Percentiles rank a stretch among this genome's conserved stretches.
phyloP scores from a whole-genome alignment of 2,113 vertebrate genomes.

The Chauna torquata region DNA sequence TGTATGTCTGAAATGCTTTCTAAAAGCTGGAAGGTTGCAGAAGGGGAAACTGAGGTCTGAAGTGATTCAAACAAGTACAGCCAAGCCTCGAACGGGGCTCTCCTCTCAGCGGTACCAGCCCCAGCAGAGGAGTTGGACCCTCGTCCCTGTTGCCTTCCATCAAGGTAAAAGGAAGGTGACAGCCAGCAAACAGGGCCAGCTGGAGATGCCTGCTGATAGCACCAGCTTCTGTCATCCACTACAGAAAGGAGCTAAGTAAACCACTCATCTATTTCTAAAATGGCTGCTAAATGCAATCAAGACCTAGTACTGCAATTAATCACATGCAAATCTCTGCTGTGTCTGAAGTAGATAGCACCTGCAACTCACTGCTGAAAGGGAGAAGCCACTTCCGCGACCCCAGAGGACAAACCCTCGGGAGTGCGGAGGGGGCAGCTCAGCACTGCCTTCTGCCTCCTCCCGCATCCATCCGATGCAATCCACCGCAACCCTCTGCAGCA shows the following conservation, averaged over 20 bases:
- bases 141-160: background rate
- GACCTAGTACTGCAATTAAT: background rate
- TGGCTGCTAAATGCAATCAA: conserved; percentile 4
- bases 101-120: background rate
- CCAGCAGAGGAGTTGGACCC: background rate
- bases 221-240: background rate
- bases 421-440: background rate
- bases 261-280: background rate
- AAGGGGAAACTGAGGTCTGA: background rate
- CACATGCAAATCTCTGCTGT: background rate
- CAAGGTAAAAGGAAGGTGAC: background rate
- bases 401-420: background rate
- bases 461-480: background rate
- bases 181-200: background rate
- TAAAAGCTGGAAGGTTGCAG: background rate
- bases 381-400: background rate
- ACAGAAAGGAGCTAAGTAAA: background rate
- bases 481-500: background rate
- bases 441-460: background rate
- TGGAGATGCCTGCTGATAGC: background rate
- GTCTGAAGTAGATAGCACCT: background rate
- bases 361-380: background rate
- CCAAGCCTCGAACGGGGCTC: background rate
- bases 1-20: background rate
- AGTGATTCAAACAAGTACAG: background rate